Evolutionary conservation across 2,797 vertebrate genomes (phyloP), one percentile per base, ranked within the genome.

Genomic region (Coccyzus lansbergi): DNA sequence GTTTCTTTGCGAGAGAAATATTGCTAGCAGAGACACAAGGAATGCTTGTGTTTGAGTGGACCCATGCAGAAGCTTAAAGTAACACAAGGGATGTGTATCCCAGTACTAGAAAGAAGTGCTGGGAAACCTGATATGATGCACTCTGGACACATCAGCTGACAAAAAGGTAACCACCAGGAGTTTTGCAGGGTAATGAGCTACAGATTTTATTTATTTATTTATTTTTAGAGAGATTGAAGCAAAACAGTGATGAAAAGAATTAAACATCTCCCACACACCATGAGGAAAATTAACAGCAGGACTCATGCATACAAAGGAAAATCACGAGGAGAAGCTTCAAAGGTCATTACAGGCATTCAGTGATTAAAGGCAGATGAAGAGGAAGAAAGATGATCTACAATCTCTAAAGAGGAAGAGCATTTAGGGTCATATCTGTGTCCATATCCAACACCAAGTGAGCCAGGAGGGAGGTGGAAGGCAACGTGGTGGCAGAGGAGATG

Each of bases 131-230:
- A 29, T 18, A 31, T 20, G 48, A 48, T 24, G 7, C 40, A 11
- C 42, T 38, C 26, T 4, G 59, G 49, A 26, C 31, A 21, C 53
- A 14, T 3, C 79, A 44, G 9, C 2, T 1, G 58, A 44, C 44
- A 77, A 70, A 70, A 18, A 86, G 3, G 52, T 1, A 79, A 69
- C 14, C 60, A 56, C 71, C 78, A 80, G 46, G 29, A 64, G 24
- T 15, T 85, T 64, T 95, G 78, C 95, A 48, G 84, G 56, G 22
- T 94, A 79, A 94, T 9, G 21, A 85, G 83, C 44, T 80, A 91
- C 40, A 42, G 38, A 5, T 72, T 96, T 96, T 96, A 96, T 96
- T 96, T 40, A n/a, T n/a, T n/a, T n/a, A n/a, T n/a, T n/a, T n/a
- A n/a, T n/a, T 36, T 42, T 63, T 67, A 85, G 29, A 16, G 19